Conservation (phyloP, 2,797 vertebrate species). For the Pipistrellus kuhlii region DNA sequence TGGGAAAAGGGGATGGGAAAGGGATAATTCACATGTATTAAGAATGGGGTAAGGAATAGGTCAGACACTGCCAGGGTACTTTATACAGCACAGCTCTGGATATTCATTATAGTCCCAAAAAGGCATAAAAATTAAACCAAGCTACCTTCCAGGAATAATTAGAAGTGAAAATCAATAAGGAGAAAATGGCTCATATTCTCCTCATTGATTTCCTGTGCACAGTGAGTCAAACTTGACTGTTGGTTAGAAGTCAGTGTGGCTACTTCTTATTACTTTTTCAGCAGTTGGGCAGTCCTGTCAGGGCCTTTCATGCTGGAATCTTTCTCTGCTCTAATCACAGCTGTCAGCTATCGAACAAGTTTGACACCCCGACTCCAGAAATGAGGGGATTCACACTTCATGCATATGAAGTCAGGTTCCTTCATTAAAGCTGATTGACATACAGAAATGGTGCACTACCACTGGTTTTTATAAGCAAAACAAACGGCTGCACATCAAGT, state of each 20-base stretch:
- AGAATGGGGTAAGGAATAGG: background rate
- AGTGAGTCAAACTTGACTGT: conserved; percentile 53
- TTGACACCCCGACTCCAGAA: conserved; percentile 63
- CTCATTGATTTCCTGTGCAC: conserved; percentile 76
- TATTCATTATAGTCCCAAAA: conserved; percentile 53
- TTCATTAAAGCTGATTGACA: conserved; percentile 72
- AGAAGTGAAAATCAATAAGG: conserved; percentile 68
- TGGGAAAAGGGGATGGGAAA: background rate
- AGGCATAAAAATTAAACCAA: conserved; percentile 73
- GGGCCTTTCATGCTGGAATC: conserved; percentile 15
- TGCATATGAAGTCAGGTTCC: conserved; percentile 38
- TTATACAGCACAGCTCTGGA: background rate
- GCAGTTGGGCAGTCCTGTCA: conserved; percentile 52
- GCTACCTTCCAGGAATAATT: conserved; percentile 73
- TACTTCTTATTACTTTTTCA: conserved; percentile 64
- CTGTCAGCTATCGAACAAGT: conserved; percentile 69
- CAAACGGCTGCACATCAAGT: background rate
- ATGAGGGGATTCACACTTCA: background rate
- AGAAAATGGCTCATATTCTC: conserved; percentile 71
- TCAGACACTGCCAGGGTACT: background rate
- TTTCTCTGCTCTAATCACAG: conserved; percentile 64
- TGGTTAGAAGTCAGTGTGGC: conserved; percentile 55
- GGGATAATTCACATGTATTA: background rate
- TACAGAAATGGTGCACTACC: background rate
- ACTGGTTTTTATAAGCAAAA: conserved; percentile 31